Evolutionary conservation across 2,113 vertebrate species (phyloP).

Genomic region (Gallinago media): DNA sequence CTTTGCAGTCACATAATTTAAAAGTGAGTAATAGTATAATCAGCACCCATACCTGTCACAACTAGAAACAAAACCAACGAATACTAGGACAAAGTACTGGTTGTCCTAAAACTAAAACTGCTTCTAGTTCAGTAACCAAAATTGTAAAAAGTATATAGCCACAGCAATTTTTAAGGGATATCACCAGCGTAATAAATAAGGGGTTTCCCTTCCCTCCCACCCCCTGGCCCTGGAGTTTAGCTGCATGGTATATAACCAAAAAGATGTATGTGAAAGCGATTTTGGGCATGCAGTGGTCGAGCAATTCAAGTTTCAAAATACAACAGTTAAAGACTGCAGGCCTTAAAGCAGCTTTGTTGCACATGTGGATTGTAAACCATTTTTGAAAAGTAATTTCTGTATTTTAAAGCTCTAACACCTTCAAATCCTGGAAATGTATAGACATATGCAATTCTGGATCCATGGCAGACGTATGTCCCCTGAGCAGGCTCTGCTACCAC

Average conservation of each 20-base stretch:
- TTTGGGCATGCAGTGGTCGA: not conserved
- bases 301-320: not conserved
- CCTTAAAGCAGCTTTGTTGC: not conserved
- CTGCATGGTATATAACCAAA: not conserved
- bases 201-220: too few relatives aligned
- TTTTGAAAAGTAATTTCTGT: not conserved
- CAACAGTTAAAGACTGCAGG: not conserved
- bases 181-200: not conserved
- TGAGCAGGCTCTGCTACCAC: not conserved
- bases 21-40: not conserved
- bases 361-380: not conserved
- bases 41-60: not conserved
- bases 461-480: not conserved
- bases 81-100: not conserved
- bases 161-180: not conserved
- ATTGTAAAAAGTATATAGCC: not conserved
- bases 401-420: not conserved
- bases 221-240: not conserved
- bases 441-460: not conserved
- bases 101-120: not conserved
- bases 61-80: not conserved
- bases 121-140: not conserved
- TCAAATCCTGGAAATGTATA: not conserved
- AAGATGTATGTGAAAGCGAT: not conserved
- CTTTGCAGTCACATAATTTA: not conserved